phyloP scores from a whole-genome alignment of 2,888 invertebrate genomes.

The Anticlea derivata region DNA sequence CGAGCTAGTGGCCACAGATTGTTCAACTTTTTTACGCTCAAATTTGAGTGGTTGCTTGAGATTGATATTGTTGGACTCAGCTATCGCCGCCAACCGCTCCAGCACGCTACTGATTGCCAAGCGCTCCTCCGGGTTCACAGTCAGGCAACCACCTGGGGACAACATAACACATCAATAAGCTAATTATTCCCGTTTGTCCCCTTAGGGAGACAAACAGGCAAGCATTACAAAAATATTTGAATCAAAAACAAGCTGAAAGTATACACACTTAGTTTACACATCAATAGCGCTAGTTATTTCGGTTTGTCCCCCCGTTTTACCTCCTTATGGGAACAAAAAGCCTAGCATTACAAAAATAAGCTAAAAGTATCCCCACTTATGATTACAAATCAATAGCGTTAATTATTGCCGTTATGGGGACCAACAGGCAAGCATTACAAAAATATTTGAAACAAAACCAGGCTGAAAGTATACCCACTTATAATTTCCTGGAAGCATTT shows the following conservation, averaged over 20 bases:
- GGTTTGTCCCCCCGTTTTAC: too few species aligned
- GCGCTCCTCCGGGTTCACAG: conserved; percentile 92
- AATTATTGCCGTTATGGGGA: too few species aligned
- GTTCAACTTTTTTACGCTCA: conserved; percentile 86
- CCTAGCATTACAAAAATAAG: too few species aligned
- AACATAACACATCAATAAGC: conserved; percentile 26
- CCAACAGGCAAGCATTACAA: background rate
- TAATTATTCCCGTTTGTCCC: too few species aligned
- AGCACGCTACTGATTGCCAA: conserved; percentile 91
- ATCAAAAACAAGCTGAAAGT: too few species aligned
- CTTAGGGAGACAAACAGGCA: too few species aligned
- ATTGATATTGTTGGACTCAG: conserved; percentile 92
- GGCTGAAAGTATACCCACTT: conserved; percentile 82
- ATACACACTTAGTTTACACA: conserved; percentile 91
- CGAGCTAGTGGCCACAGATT: conserved; percentile 85
- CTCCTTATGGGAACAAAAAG: too few species aligned
- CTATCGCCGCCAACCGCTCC: conserved; percentile 94
- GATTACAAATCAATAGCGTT: too few species aligned
- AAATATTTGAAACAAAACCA: background rate
- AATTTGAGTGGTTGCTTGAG: conserved; percentile 90
- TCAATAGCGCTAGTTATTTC: too few species aligned
- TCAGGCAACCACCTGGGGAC: conserved; percentile 89
- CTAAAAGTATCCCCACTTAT: too few species aligned
- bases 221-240: background rate
- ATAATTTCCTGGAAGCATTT: conserved; percentile 95